A percentile compares a stretch with the other conserved stretches of the same genome.
Conservation (phyloP, 64 coral and sea anemone genomes). For the Acropora yongei region DNA sequence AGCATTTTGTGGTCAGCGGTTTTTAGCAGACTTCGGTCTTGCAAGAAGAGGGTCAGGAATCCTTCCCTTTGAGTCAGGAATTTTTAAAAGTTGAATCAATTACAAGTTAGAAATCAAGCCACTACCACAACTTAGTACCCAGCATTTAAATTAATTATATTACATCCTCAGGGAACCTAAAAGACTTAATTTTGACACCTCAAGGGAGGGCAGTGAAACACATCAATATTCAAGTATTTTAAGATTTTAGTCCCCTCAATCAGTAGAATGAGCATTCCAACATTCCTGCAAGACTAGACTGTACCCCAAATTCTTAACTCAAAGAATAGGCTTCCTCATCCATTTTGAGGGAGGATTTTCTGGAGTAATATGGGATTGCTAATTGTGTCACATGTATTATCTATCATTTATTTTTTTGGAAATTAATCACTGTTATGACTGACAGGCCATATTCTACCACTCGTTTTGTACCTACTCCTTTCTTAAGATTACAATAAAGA, state of each 20-base stretch:
- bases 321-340: constrained; percentile 15
- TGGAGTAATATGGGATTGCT: constrained; percentile 12
- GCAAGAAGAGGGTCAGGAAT: no score
- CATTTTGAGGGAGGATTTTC: constrained; percentile 23
- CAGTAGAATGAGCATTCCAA: constrained; percentile 26
- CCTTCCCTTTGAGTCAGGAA: no score
- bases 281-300: constrained; percentile 5
- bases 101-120: no score
- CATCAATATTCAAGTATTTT: constrained; percentile 10
- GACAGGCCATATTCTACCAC: constrained; percentile 7
- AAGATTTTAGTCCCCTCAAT: constrained; percentile 32
- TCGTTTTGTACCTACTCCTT: constrained; percentile 8
- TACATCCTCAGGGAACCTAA: not conserved
- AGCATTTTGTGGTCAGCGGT: not conserved
- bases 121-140: no score
- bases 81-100: no score
- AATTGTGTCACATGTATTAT: constrained; percentile 26
- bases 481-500: not conserved
- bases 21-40: not conserved
- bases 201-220: not conserved
- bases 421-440: constrained; percentile 33
- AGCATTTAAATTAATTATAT: no score
- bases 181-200: not conserved
- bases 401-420: constrained; percentile 20
- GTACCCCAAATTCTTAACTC: no score